These are phyloP conservation scores for Chaunax sp. DNA, from an alignment of 2,797 vertebrate genomes.

Conservation along the genomic window DNA sequence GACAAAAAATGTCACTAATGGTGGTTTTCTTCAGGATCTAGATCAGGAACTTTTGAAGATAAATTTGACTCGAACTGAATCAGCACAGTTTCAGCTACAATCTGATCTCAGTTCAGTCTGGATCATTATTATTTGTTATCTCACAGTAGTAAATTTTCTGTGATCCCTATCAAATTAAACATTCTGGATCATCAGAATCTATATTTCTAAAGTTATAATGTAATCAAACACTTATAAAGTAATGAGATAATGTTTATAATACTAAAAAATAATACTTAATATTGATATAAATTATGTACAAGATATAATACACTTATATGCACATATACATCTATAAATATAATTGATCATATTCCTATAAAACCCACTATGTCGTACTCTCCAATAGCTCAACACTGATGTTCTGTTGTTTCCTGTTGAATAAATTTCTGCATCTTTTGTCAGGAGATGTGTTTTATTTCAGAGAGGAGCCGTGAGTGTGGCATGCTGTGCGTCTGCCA, in stretches of 20 bases:
- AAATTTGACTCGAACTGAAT: too few species aligned
- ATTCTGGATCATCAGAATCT: too few species aligned
- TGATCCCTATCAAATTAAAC: too few species aligned
- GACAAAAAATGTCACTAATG: too few species aligned
- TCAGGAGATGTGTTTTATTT: constrained; percentile 35
- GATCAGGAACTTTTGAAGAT: too few species aligned
- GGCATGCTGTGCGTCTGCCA: not conserved
- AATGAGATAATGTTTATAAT: not conserved
- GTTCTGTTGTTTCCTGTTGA: constrained; percentile 24
- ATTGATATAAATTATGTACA: not conserved
- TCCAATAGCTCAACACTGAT: constrained; percentile 25
- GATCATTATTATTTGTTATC: too few species aligned
- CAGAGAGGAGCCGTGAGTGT: constrained; percentile 6
- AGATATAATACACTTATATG: constrained; percentile 1
- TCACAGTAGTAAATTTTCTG: too few species aligned
- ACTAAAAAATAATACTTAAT: constrained; percentile 5
- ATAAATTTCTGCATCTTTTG: constrained; percentile 52
- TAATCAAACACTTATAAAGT: too few species aligned
- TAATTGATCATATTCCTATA: constrained; percentile 12
- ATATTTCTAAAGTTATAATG: not conserved
- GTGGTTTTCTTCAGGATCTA: too few species aligned
- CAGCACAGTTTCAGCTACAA: too few species aligned
- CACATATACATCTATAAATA: not conserved
- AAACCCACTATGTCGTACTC: constrained; percentile 11
- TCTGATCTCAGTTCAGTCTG: too few species aligned